These are phyloP conservation scores for Lethenteron reissneri DNA, from an alignment of 2,113 vertebrate species.

Conservation along the genomic window DNA sequence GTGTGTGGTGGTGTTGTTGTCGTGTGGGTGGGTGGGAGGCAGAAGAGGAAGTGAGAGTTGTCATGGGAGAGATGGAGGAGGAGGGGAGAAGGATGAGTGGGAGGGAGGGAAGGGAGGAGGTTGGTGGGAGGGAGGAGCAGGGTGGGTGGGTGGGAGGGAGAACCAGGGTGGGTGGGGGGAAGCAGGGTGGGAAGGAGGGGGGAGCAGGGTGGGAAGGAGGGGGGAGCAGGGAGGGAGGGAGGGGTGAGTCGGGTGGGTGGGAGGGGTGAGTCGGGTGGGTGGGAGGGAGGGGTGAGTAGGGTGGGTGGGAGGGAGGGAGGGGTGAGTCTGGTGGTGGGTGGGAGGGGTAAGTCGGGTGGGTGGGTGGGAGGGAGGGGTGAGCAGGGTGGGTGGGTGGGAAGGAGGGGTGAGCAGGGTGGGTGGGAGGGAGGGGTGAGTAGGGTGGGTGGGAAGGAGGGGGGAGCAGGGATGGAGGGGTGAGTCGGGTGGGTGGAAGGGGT, in stretches of 20 bases:
- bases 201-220: not conserved
- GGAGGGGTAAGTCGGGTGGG: not conserved
- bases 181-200: not conserved
- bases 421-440: too few species aligned
- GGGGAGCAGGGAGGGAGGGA: not conserved
- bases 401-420: not conserved
- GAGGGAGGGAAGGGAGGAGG: not conserved
- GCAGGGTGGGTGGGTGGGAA: not conserved
- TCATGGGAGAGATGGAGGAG: not conserved
- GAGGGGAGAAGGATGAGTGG: not conserved
- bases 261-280: not conserved
- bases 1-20: too few species aligned
- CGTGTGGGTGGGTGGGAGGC: not conserved
- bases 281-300: not conserved
- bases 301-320: too few species aligned
- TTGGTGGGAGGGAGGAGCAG: not conserved
- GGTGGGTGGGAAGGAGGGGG: not conserved
- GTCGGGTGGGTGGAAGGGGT: not conserved
- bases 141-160: not conserved
- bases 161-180: too few species aligned
- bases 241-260: not conserved
- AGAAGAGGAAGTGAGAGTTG: not conserved
- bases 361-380: too few species aligned
- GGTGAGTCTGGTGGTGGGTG: too few species aligned
- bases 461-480: too few species aligned